phyloP scores from a whole-genome alignment of 2,113 vertebrate species.

The Fregata magnificens region DNA sequence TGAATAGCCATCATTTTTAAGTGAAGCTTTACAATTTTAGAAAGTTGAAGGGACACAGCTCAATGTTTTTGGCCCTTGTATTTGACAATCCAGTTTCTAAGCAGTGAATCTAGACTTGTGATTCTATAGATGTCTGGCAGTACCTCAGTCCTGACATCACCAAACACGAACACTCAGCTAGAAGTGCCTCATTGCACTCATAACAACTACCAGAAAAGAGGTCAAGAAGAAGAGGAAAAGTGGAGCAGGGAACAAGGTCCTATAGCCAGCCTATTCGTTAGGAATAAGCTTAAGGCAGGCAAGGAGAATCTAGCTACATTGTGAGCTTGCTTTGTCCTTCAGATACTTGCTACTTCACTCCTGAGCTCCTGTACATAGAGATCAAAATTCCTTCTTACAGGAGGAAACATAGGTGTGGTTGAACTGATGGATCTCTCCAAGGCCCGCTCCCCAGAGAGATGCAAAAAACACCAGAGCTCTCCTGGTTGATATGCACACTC shows the following conservation, averaged over 20 bases:
- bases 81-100: background rate
- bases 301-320: background rate
- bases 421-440: background rate
- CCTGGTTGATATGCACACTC: fast-evolving
- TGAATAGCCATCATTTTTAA: background rate
- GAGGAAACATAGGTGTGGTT: background rate
- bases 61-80: background rate
- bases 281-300: background rate
- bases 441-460: background rate
- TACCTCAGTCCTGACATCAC: background rate
- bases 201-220: background rate
- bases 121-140: background rate
- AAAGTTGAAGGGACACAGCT: background rate
- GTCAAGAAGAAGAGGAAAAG: background rate
- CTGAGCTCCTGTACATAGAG: background rate
- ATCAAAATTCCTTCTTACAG: background rate
- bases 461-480: background rate
- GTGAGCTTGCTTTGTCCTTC: background rate
- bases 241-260: background rate
- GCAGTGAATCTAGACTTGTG: background rate
- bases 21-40: background rate
- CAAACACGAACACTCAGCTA: background rate
- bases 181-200: background rate
- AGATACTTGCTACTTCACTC: background rate
- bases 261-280: background rate